phyloP scores from a whole-genome alignment of 2,113 vertebrate species.

The Eira barbara region DNA sequence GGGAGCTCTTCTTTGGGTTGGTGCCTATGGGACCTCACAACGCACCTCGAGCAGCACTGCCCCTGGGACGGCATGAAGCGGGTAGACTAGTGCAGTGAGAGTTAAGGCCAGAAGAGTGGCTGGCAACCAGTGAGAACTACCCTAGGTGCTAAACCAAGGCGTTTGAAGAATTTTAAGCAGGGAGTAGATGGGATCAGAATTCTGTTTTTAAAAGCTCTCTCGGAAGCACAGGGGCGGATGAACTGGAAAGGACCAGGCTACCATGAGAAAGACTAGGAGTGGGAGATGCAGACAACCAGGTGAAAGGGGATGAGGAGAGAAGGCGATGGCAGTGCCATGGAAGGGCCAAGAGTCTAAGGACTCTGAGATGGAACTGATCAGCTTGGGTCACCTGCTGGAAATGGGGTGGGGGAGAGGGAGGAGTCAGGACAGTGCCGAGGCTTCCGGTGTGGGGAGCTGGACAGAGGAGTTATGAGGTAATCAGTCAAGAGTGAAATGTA shows the following conservation, averaged over 20 bases:
- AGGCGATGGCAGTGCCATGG: background rate
- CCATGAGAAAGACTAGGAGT: background rate
- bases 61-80: background rate
- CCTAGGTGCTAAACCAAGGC: background rate
- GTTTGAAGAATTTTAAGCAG: background rate
- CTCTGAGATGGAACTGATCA: rapidly evolving
- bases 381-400: background rate
- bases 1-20: background rate
- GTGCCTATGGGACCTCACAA: background rate
- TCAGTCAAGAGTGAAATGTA: background rate
- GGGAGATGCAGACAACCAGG: background rate
- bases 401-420: background rate
- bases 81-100: background rate
- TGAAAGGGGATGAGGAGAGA: no score
- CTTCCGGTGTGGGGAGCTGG: background rate
- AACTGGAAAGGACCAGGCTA: background rate
- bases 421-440: background rate
- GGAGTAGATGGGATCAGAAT: background rate
- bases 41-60: background rate
- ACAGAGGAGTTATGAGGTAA: background rate
- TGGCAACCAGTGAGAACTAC: background rate
- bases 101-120: background rate
- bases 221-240: background rate
- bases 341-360: background rate
- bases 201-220: background rate